Evolutionary conservation across 2,888 invertebrate species (phyloP).

Genomic region (Sarcophaga carnaria): DNA sequence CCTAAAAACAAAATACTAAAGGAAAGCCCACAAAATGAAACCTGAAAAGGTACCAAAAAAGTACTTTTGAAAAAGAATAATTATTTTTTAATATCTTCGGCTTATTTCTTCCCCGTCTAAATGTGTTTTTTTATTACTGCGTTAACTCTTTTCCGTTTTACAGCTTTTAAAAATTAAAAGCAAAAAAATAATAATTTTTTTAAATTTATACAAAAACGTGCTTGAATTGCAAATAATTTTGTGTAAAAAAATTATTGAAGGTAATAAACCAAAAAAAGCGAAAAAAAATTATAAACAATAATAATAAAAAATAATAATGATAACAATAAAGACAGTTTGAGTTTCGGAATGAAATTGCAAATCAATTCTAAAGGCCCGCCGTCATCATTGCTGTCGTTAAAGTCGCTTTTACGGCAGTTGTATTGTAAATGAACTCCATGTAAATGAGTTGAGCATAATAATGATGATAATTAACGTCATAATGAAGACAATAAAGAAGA

Average conservation of each 20-base stretch:
- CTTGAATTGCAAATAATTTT: constrained; percentile 60
- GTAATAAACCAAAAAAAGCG: constrained; percentile 32
- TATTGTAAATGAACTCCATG: constrained; percentile 45
- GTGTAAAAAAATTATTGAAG: constrained; percentile 37
- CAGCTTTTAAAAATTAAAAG: not conserved
- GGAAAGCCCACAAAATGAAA: not conserved
- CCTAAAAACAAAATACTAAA: not conserved
- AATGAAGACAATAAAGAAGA: constrained; percentile 10
- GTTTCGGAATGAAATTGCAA: constrained; percentile 49
- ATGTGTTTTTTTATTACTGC: not conserved
- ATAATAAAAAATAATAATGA: constrained; percentile 5
- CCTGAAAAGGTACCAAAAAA: not conserved
- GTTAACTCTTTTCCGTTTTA: not conserved
- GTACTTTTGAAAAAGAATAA: not conserved
- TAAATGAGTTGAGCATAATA: constrained; percentile 41
- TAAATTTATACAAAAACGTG: constrained; percentile 54
- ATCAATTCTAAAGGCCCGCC: constrained; percentile 44
- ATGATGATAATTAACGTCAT: constrained; percentile 39
- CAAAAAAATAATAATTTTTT: constrained; percentile 12
- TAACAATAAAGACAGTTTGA: constrained; percentile 18
- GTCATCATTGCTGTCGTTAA: constrained; percentile 4
- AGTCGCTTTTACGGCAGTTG: not conserved
- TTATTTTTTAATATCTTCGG: not conserved
- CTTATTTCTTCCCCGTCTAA: not conserved
- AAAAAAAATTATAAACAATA: constrained; percentile 5